Evolutionary conservation across 1,140 invertebrate species (phyloP), one percentile per base, ranked within the genome.

Genomic region (Charaxes varanes): DNA sequence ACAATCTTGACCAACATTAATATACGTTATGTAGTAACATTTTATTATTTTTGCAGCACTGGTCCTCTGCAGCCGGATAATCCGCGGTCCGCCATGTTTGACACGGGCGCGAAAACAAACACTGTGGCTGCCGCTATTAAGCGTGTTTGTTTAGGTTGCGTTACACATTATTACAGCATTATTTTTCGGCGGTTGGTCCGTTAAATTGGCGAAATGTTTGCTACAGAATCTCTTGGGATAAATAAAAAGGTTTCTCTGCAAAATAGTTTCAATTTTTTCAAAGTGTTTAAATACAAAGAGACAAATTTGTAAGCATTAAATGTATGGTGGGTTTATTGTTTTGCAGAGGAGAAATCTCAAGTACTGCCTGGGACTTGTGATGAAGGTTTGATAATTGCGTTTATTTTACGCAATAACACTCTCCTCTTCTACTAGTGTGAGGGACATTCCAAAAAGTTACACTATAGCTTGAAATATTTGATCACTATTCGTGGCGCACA

Each of bases 81-180:
- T 69, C 62, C 66, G 17, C 23, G 41, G 22, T 27, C 47, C 37
- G 48, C 37, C 38, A 53, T 66, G 53, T 66, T 55, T 47, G 57
- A 63, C 65, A 69, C 65, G 61, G 51, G 44, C 57, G 41, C 38
- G 27, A 53, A 49, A 61, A 50, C 54, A 62, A 65, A 65, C 37
- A 64, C 47, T 45, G 48, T 47, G 18, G 37, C 36, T 44, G 47
- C 46, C 33, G 52, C 60, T 47, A 62, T 62, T 69, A 63, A 59
- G 54, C 30, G 27, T 62, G 62, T 69, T 66, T 63, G 57, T 57
- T 66, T 66, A 63, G 66, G 65, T 59, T 53, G 46, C 45, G 52
- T 61, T 61, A 64, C 61, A 60, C 48, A 58, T 60, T 61, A 64
- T 61, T 60, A 62, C 46, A 46, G 30, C 44, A 41, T 52, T 60